Conservation (phyloP, 2,113 vertebrate genomes). For the Alethe diademata region DNA sequence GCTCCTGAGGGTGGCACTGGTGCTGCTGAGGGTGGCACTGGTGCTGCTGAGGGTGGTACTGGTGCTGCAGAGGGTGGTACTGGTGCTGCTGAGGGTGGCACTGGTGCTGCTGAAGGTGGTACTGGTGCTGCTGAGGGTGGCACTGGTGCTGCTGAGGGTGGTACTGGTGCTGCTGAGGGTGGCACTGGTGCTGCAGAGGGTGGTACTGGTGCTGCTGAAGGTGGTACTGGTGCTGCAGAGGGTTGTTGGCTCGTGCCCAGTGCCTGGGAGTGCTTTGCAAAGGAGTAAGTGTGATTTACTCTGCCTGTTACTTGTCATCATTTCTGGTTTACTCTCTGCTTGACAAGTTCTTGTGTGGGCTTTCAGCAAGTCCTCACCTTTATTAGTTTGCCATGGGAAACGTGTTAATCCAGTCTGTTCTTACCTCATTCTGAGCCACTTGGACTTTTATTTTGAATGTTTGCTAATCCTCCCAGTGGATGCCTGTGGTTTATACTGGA, state of each 20-base stretch:
- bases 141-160: neutral
- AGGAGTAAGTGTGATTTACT: neutral
- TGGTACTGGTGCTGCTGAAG: too few relatives aligned
- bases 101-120: neutral
- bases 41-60: neutral
- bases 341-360: neutral
- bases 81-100: too few relatives aligned
- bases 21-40: neutral
- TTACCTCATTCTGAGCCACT: neutral
- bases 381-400: neutral
- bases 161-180: too few relatives aligned
- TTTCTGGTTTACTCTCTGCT: neutral
- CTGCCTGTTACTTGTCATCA: neutral
- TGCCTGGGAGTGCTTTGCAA: neutral
- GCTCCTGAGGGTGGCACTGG: neutral
- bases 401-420: neutral
- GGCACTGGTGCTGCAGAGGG: neutral
- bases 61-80: neutral
- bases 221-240: neutral
- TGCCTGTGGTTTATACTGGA: conserved; percentile 38
- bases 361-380: conserved; percentile 47
- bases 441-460: neutral
- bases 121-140: too few relatives aligned
- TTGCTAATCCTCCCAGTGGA: conserved; percentile 38
- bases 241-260: neutral